Evolutionary conservation across 2,888 invertebrate genomes (phyloP), one percentile per base, ranked within the genome.

Genomic region (Odontomyia ornata): DNA sequence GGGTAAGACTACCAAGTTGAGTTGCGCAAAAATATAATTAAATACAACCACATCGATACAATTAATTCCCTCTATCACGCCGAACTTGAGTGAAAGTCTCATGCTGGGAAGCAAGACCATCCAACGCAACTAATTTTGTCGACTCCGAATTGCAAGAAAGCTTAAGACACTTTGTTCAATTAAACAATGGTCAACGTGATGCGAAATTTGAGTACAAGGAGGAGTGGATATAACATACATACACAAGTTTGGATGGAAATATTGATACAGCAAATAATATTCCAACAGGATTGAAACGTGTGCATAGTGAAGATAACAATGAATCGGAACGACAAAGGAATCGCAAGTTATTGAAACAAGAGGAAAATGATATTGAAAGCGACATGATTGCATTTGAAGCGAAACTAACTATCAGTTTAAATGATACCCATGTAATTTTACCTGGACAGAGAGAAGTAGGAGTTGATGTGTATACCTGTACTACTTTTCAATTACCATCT

Each of bases 1-100:
- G 80, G 81, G 43, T 86, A 86, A 79, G 85, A 85, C 73, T 75
- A 82, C 21, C 85, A 87, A 75, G 78, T 86, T 30, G 82, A 84
- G 76, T 76, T 80, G 56, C 82, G 84, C 0, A 85, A 84, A 77
- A 82, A 84, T 69, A 82, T 82, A 4, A 81, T 85, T 1, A 83
- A 83, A 77, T 79, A 80, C 9, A 83, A 80, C 75, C 86, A 87
- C 64, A 81, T 85, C 30, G 80, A 80, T 15, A 81, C 83, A 77
- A 84, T 87, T 5, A 84, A 84, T 77, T 80, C 81, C 5, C 81
- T 85, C 30, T 81, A 84, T 69, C 80, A 82, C 11, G 79, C 80
- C 18, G 83, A 85, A 77, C 79, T 82, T 1, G 82, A 82, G 75
- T 25, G 69, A 76, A 21, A 62, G 52, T 0, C 21, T 85, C 27